Evolutionary conservation across 2,113 vertebrate species (phyloP).

Genomic region (Nettapus auritus): DNA sequence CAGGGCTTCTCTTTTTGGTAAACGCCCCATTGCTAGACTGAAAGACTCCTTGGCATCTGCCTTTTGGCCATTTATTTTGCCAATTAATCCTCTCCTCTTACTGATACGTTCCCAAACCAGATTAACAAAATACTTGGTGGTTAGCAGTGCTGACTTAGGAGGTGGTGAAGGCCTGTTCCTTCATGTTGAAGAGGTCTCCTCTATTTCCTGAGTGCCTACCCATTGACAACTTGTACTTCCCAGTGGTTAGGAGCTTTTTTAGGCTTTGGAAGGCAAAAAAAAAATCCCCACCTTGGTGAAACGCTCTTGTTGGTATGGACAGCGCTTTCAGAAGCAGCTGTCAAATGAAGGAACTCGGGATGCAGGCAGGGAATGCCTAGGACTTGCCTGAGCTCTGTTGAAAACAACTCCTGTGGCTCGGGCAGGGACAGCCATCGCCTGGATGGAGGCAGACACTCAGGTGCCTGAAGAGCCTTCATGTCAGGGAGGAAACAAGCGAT

Average conservation of each 20-base stretch:
- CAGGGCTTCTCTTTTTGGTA: not conserved
- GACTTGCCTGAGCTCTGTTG: fast-evolving
- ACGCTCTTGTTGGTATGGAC: fast-evolving
- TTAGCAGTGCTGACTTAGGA: not conserved
- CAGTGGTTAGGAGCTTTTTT: not conserved
- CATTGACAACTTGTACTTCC: not conserved
- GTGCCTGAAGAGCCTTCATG: not conserved
- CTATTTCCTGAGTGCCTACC: not conserved
- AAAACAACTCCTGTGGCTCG: not conserved
- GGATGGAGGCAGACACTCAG: not conserved
- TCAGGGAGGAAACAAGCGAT: not conserved
- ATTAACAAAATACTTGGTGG: not conserved
- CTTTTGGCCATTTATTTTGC: not conserved
- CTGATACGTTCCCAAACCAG: not conserved
- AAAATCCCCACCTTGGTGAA: not conserved
- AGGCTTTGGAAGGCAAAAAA: not conserved
- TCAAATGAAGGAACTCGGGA: not conserved
- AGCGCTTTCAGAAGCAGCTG: fast-evolving
- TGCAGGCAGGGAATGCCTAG: not conserved
- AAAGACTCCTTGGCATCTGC: too few species aligned
- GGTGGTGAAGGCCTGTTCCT: not conserved
- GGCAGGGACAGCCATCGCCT: not conserved
- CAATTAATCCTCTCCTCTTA: not conserved
- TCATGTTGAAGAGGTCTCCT: not conserved
- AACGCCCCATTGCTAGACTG: not conserved